Evolutionary conservation across 2,888 invertebrate species (phyloP).

Genomic region (Trichacis sp.): DNA sequence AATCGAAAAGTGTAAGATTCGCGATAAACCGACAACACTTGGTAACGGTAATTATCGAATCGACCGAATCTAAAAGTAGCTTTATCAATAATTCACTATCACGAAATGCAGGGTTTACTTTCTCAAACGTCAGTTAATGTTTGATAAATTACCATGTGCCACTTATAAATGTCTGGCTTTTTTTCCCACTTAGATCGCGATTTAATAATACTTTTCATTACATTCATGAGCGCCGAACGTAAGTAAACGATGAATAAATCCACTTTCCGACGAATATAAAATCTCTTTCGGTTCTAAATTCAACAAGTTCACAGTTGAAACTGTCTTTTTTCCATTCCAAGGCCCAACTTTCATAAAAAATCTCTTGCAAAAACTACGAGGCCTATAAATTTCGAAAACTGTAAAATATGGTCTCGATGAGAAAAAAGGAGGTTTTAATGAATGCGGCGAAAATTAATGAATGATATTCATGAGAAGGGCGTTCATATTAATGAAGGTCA

Average conservation of each 20-base stretch:
- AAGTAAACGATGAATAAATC: background rate
- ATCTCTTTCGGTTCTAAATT: background rate
- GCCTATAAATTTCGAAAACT: background rate
- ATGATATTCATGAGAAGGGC: conserved; percentile 37
- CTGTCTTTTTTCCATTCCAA: background rate
- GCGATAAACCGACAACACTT: background rate
- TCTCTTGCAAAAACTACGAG: background rate
- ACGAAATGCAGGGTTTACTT: background rate
- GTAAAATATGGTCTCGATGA: background rate
- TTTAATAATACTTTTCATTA: background rate
- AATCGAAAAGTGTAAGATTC: background rate
- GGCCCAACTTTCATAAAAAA: background rate
- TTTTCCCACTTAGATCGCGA: background rate
- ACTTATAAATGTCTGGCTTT: background rate
- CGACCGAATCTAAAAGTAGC: background rate
- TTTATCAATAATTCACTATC: conserved; percentile 1
- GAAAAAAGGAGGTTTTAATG: conserved; percentile 1
- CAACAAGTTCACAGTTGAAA: background rate
- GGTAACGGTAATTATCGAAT: background rate
- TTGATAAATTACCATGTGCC: conserved; percentile 1
- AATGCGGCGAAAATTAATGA: conserved; percentile 19
- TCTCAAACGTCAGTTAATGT: background rate
- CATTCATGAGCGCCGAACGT: background rate
- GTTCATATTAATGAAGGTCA: conserved; percentile 41
- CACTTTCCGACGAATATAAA: too few species aligned